Evolutionary conservation across 1,140 invertebrate genomes (phyloP).

Genomic region (Phortica variegata): DNA sequence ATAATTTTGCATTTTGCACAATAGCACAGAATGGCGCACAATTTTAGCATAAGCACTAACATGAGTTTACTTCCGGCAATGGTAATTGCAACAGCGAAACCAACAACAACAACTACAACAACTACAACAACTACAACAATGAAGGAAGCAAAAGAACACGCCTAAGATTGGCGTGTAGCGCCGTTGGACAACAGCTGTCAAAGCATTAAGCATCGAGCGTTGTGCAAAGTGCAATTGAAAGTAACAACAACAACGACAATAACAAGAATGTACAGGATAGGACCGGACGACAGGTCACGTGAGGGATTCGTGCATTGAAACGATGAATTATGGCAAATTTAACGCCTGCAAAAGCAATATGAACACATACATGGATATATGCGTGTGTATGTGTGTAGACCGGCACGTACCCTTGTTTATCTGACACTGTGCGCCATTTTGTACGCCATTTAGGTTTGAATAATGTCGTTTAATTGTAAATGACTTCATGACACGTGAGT

Average conservation of each 20-base stretch:
- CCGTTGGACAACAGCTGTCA: conserved; percentile 4
- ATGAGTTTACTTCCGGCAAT: conserved; percentile 42
- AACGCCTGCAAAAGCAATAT: conserved; percentile 28
- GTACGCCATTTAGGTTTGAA: too few relatives aligned
- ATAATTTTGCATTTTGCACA: conserved; percentile 27
- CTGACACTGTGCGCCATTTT: too few relatives aligned
- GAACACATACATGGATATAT: conserved; percentile 20
- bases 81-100: too few relatives aligned
- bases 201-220: background rate
- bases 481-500: background rate
- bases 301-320: too few relatives aligned
- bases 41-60: conserved; percentile 28
- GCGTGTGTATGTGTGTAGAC: too few relatives aligned
- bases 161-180: conserved; percentile 9
- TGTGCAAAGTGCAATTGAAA: background rate
- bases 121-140: too few relatives aligned
- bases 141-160: conserved; percentile 15
- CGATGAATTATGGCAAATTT: conserved; percentile 51
- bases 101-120: too few relatives aligned
- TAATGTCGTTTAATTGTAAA: too few relatives aligned
- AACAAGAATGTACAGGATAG: conserved; percentile 16
- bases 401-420: too few relatives aligned
- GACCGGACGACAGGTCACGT: conserved; percentile 25
- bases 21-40: background rate
- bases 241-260: conserved; percentile 6